Conservation (phyloP, 2,888 invertebrate genomes). For the Zhuqinia jingwanae region DNA sequence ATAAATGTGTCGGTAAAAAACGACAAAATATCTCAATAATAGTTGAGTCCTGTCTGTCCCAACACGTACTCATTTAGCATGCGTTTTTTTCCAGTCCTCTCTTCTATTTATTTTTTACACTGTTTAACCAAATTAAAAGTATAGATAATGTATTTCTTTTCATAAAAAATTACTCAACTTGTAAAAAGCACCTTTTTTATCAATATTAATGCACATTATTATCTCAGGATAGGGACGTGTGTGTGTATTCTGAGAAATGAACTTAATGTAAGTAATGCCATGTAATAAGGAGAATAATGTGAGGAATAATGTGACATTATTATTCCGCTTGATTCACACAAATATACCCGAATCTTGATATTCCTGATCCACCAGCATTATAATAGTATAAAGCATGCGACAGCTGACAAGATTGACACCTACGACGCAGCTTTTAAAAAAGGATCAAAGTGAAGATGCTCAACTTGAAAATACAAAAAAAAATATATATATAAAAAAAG, state of each 20-base stretch:
- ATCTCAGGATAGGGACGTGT: not conserved
- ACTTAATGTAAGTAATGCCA: conserved; percentile 13
- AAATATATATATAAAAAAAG: conserved; percentile 24
- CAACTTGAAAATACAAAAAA: conserved; percentile 30
- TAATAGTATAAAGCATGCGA: conserved; percentile 57
- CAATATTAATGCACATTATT: no score
- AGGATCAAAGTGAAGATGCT: conserved; percentile 43
- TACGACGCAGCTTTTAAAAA: conserved; percentile 62
- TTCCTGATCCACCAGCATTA: not conserved
- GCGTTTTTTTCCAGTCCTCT: not conserved
- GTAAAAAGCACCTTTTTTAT: not conserved
- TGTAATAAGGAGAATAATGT: conserved; percentile 39
- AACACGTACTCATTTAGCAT: conserved; percentile 59
- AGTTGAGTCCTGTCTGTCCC: conserved; percentile 56
- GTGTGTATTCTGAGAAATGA: not conserved
- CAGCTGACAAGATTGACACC: conserved; percentile 71
- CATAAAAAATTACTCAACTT: conserved; percentile 16
- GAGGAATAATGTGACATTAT: conserved; percentile 62
- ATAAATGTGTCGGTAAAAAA: conserved; percentile 34
- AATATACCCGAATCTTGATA: not conserved
- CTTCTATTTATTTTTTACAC: not conserved
- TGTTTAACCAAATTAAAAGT: conserved; percentile 62
- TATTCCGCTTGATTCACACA: conserved; percentile 52
- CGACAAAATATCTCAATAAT: conserved; percentile 71
- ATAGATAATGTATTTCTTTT: not conserved